Base-by-base conservation (phyloP, 2,797 vertebrate species). In the Falco biarmicus region DNA sequence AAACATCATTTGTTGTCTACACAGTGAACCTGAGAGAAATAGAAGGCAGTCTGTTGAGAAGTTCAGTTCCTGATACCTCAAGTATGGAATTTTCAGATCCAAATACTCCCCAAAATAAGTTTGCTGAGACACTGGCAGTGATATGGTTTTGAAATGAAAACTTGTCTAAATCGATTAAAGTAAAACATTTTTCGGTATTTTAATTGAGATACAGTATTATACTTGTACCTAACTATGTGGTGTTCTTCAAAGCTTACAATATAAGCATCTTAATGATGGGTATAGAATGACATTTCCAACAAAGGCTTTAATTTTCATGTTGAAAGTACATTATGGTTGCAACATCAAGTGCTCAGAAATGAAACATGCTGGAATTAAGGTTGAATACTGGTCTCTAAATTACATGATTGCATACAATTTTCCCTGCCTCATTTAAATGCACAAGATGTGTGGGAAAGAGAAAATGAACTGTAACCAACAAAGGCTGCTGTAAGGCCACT, bases 221-320 rank as follows among this genome's bases (percentile, higher is more conserved):
- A 84, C 31, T 48, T 26, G 53, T 65, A 60, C 50, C 29, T 76
- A 65, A 79, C 18, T 28, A 70, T 2, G 60, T 11, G 41, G 18
- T 28, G 21, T 16, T 82, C 74, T 93, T 90, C 53, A 84, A 77
- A 87, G 41, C 26, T 84, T 93, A 66, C 45, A 84, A 84, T 63
- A 26, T 2, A 69, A 74, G 41, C 1, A 3, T 80, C 93, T 84
- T 39, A 83, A 74, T 47, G 64, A 80, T 61, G 53, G 51, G 21
- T 90, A 80, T 9, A 77, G 56, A 89, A 82, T 21, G 11, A 56
- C 53, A 77, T 90, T 92, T 92, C 37, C 57, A 94, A 53, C 16
- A 16, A 60, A 87, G 24, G n/a, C n/a, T 74, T 94, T 85, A 50
- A 83, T 95, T 93, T 94, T 80, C 75, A 57, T 13, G 28, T 53